A percentile compares a stretch with the other conserved stretches of the same genome.
phyloP scores from a whole-genome alignment of 1,140 invertebrate species.

The Pseudomyrmex flavicornis region DNA sequence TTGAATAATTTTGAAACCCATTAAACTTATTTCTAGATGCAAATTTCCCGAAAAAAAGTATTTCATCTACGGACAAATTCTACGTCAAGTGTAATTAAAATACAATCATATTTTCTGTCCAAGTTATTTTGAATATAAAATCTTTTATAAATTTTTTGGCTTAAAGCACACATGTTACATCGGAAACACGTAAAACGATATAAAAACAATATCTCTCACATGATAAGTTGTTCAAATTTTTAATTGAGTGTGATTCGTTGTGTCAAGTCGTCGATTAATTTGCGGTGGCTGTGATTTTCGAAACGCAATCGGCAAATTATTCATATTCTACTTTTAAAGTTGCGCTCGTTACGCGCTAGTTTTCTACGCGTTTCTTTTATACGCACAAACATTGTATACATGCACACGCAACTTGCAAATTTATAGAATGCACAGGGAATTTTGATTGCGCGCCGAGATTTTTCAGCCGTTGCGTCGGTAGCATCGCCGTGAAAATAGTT shows the following conservation, averaged over 20 bases:
- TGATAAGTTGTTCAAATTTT: not conserved
- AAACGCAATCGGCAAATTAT: slow-evolving; percentile 11
- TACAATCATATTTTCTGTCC: too few species aligned
- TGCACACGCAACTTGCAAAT: not conserved
- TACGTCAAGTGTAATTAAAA: too few species aligned
- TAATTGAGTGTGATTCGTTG: not conserved
- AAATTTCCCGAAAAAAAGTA: not conserved
- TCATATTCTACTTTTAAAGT: slow-evolving; percentile 12
- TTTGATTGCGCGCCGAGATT: slow-evolving; percentile 35
- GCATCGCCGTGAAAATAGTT: slow-evolving; percentile 41
- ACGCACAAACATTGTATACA: not conserved
- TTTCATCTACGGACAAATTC: too few species aligned
- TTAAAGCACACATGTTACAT: too few species aligned
- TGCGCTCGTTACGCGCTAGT: slow-evolving; percentile 31
- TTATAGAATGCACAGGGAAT: slow-evolving; percentile 30
- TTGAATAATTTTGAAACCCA: not conserved
- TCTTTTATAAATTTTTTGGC: too few species aligned
- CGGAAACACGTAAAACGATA: not conserved
- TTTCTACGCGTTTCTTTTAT: not conserved
- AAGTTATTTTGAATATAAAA: too few species aligned
- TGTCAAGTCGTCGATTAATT: slow-evolving; percentile 11
- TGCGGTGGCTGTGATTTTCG: slow-evolving; percentile 21
- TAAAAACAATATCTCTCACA: not conserved
- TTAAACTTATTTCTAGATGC: not conserved
- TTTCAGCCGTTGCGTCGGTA: slow-evolving; percentile 32